These are phyloP conservation scores for Lysiphlebus fabarum DNA, from an alignment of 1,140 invertebrate species.

Conservation along the genomic window DNA sequence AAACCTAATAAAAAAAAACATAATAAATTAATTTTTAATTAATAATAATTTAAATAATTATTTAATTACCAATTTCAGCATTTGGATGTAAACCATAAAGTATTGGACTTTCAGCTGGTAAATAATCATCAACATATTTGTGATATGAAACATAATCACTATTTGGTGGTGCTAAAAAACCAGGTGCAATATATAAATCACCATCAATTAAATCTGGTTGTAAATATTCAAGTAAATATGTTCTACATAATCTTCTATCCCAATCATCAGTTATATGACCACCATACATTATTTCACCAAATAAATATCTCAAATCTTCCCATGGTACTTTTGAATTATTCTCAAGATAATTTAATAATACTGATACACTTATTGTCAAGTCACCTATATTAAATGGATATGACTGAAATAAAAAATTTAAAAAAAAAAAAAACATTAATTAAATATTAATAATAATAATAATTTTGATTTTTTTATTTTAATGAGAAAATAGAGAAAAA, in stretches of 20 bases:
- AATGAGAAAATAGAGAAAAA: too few relatives aligned
- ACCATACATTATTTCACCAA: slow-evolving; percentile 96
- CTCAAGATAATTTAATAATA: slow-evolving; percentile 90
- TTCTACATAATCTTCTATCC: slow-evolving; percentile 83
- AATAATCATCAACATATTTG: slow-evolving; percentile 80
- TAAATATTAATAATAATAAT: too few relatives aligned
- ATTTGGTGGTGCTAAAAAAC: slow-evolving; percentile 80
- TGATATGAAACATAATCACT: slow-evolving; percentile 86
- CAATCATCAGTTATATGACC: slow-evolving; percentile 96
- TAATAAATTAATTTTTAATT: background rate
- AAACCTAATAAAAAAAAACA: slow-evolving; percentile 54
- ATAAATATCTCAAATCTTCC: slow-evolving; percentile 90
- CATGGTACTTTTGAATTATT: slow-evolving; percentile 83
- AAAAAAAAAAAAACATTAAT: too few relatives aligned
- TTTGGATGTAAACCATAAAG: slow-evolving; percentile 92
- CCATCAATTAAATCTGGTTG: slow-evolving; percentile 81
- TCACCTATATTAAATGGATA: slow-evolving; percentile 83
- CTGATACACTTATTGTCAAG: slow-evolving; percentile 87
- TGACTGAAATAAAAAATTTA: slow-evolving; percentile 34
- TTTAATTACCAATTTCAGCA: slow-evolving; percentile 78
- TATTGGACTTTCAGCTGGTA: slow-evolving; percentile 84
- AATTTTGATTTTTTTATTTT: too few relatives aligned
- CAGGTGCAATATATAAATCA: slow-evolving; percentile 77
- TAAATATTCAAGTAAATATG: slow-evolving; percentile 87
- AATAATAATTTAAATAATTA: background rate